A percentile compares a stretch with the other conserved stretches of the same genome.
Conservation (phyloP, 2,888 invertebrate species). For the Disparrhopalites patrizii region DNA sequence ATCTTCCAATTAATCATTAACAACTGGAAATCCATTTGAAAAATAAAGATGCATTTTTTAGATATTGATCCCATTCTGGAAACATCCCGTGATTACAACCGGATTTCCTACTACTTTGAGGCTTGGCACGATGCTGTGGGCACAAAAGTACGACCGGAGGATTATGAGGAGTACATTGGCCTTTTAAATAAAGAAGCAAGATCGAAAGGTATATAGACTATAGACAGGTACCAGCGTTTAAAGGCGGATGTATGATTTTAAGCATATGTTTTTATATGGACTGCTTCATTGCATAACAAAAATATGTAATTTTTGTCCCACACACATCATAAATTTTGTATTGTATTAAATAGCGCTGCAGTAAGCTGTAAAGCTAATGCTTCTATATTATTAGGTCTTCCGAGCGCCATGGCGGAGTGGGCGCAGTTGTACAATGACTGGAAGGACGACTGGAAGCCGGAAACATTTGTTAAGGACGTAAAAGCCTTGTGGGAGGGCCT, state of each 20-base stretch:
- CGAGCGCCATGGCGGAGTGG: background rate
- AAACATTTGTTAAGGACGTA: background rate
- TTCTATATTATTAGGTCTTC: background rate
- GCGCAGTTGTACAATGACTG: conserved; percentile 5
- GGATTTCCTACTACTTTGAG: conserved; percentile 48
- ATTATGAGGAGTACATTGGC: conserved; percentile 52
- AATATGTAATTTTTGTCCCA: too few relatives aligned
- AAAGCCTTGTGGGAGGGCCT: conserved; percentile 57
- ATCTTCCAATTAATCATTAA: too few relatives aligned
- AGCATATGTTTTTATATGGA: too few relatives aligned
- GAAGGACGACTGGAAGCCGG: conserved; percentile 6
- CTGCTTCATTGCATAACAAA: too few relatives aligned
- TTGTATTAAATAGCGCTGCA: too few relatives aligned
- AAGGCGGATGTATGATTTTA: too few relatives aligned
- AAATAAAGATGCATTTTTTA: background rate
- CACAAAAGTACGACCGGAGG: conserved; percentile 31
- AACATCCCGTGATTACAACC: conserved; percentile 41
- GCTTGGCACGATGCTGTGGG: conserved; percentile 47
- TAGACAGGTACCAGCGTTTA: too few relatives aligned
- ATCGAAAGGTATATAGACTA: too few relatives aligned
- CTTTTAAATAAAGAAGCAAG: conserved; percentile 52
- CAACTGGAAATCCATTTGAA: too few relatives aligned
- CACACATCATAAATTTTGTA: too few relatives aligned
- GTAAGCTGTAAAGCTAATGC: too few relatives aligned
- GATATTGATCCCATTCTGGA: background rate